Conservation (phyloP, 2,113 vertebrate species). For the Stegastes partitus region DNA sequence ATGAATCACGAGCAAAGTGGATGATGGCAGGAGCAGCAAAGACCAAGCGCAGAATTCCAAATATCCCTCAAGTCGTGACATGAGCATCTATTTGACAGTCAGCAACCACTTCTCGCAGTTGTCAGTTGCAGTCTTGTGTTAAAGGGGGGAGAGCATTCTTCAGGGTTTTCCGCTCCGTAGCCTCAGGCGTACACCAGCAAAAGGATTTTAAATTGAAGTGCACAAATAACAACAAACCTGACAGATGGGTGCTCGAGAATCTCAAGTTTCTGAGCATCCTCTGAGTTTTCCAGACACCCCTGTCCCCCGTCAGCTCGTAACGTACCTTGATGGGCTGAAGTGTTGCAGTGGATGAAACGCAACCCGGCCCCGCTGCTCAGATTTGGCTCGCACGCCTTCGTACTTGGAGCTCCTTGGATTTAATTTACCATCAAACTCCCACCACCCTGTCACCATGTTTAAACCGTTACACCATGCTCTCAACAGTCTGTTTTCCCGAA, state of each 20-base stretch:
- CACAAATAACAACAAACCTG: slow-evolving; percentile 58
- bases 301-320: slow-evolving; percentile 33
- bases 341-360: slow-evolving; percentile 9
- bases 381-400: slow-evolving; percentile 19
- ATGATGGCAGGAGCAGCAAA: slow-evolving; percentile 26
- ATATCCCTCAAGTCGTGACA: slow-evolving; percentile 41
- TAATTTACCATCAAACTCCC: slow-evolving; percentile 23
- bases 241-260: slow-evolving; percentile 46
- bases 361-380: slow-evolving; percentile 12
- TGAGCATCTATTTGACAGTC: slow-evolving; percentile 50
- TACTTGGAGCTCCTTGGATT: slow-evolving; percentile 11
- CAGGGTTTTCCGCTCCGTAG: slow-evolving; percentile 35
- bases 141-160: slow-evolving; percentile 14
- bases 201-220: slow-evolving; percentile 41
- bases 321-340: slow-evolving; percentile 28
- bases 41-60: slow-evolving; percentile 46
- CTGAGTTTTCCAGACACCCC: slow-evolving; percentile 29
- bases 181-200: slow-evolving; percentile 39
- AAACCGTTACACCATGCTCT: slow-evolving; percentile 5
- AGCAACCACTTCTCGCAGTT: slow-evolving; percentile 47
- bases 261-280: slow-evolving; percentile 20
- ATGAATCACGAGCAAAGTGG: slow-evolving; percentile 37
- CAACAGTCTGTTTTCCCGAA: slow-evolving; percentile 22
- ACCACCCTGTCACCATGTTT: not conserved
- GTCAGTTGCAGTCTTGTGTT: slow-evolving; percentile 38